Conservation (phyloP, 2,113 vertebrate species). For the Mustelus asterias region DNA sequence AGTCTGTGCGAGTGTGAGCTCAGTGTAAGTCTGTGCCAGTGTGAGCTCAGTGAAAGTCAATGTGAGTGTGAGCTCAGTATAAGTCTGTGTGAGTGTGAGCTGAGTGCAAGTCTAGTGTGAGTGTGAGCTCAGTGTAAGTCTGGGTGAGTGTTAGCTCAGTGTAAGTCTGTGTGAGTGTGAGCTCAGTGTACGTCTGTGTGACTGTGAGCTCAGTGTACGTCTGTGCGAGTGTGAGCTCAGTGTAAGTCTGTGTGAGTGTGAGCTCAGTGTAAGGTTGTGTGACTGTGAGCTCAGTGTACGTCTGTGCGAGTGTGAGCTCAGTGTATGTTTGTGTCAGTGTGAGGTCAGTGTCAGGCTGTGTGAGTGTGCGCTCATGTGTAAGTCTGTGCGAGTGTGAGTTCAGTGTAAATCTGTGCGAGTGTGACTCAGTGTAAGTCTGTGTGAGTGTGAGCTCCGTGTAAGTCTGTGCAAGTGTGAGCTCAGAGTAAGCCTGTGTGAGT, state of each 20-base stretch:
- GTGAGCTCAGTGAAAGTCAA: neutral
- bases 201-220: neutral
- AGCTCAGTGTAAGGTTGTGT: neutral
- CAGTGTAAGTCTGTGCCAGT: too few relatives aligned
- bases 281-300: neutral
- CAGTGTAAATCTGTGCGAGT: neutral
- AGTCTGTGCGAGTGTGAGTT: neutral
- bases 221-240: neutral
- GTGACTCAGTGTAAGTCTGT: neutral
- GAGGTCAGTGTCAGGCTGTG: too few relatives aligned
- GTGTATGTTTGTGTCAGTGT: neutral
- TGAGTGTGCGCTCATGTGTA: neutral
- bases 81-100: neutral
- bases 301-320: neutral
- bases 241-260: neutral
- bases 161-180: neutral
- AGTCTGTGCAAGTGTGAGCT: too few relatives aligned
- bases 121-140: too few relatives aligned
- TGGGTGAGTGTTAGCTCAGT: neutral
- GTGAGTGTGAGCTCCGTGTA: neutral
- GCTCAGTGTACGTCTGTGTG: neutral
- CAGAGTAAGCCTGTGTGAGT: too few relatives aligned
- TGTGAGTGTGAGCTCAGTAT: too few relatives aligned
- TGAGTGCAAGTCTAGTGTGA: neutral
- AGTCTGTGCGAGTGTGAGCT: too few relatives aligned